Conservation (phyloP, 2,888 invertebrate genomes). For the Crossocerus cetratus region DNA sequence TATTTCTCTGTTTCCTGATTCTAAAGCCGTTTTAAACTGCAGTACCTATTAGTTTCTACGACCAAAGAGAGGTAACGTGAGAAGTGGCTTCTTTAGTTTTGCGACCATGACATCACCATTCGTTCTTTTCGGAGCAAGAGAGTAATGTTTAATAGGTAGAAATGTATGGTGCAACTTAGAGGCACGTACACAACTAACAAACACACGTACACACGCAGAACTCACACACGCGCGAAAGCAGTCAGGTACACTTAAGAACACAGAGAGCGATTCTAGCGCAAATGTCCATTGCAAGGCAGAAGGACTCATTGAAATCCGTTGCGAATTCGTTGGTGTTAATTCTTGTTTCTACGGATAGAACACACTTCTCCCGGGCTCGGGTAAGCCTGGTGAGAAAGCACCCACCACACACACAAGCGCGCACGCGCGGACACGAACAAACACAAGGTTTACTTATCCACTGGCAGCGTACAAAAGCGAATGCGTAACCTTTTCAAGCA, state of each 20-base stretch:
- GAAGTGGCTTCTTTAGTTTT: conserved; percentile 72
- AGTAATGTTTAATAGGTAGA: conserved; percentile 35
- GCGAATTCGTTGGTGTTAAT: conserved; percentile 33
- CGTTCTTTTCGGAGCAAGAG: conserved; percentile 46
- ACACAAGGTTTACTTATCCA: neutral
- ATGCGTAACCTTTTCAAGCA: conserved; percentile 45
- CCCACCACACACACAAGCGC: conserved; percentile 42
- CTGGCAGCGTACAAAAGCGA: conserved; percentile 59
- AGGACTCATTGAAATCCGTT: conserved; percentile 27
- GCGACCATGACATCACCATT: conserved; percentile 65
- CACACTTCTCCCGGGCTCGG: conserved; percentile 29
- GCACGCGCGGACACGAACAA: no score
- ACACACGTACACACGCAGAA: no score
- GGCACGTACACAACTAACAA: neutral
- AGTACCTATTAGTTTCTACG: conserved; percentile 42
- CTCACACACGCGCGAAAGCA: no score
- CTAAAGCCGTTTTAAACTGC: conserved; percentile 56
- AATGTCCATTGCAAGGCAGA: conserved; percentile 27
- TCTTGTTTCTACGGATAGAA: conserved; percentile 29
- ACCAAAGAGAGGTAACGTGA: conserved; percentile 60
- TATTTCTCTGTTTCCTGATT: conserved; percentile 57
- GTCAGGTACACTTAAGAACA: neutral
- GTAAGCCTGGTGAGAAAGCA: conserved; percentile 28
- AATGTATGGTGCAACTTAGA: conserved; percentile 21
- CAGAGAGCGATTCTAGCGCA: conserved; percentile 15